Evolutionary conservation across 1,140 invertebrate genomes (phyloP), one percentile per base, ranked within the genome.

Genomic region (Drosophila virilis): DNA sequence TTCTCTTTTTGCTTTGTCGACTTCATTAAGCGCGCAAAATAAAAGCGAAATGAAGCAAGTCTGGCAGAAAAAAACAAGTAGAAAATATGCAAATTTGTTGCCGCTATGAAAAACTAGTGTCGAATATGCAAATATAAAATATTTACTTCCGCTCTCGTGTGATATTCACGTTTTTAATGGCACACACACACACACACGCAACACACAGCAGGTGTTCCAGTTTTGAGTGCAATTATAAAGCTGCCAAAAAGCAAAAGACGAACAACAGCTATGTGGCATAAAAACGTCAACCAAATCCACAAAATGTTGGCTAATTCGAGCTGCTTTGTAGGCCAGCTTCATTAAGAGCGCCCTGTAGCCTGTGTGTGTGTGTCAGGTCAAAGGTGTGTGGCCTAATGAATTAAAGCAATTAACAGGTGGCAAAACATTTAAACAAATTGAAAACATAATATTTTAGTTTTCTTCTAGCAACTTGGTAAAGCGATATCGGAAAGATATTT

Each of bases 91-190:
- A 83, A 88, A 88, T 89, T 80, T 74, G 66, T 69, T 74, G 46
- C 42, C 40, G 46, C 70, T 66, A 81, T 74, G 78, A 89, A 85
- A 88, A 89, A 89, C 79, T 83, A 88, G 82, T 85, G 82, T 82
- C 83, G 75, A 86, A 78, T 84, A 88, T 88, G 83, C 77, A 88
- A 89, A 88, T 89, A 86, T 88, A 89, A 88, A 86, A 86, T 88
- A 88, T 88, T 79, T 80, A 88, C 83, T 84, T 89, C 69, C 77
- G 76, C 59, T 78, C 65, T 80, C 76, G 84, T 89, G 83, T 74
- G 80, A 89, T 84, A 80, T 89, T 72, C 82, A 70, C 83, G 83
- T 88, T 83, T 88, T 88, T 89, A 85, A 88, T 88, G 82, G 45
- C 74, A 72, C 35, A 45, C 46, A 58, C 46, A 57, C 17, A 46